Conservation (phyloP, 1,140 invertebrate genomes). For the Ostrea denselamellosa region DNA sequence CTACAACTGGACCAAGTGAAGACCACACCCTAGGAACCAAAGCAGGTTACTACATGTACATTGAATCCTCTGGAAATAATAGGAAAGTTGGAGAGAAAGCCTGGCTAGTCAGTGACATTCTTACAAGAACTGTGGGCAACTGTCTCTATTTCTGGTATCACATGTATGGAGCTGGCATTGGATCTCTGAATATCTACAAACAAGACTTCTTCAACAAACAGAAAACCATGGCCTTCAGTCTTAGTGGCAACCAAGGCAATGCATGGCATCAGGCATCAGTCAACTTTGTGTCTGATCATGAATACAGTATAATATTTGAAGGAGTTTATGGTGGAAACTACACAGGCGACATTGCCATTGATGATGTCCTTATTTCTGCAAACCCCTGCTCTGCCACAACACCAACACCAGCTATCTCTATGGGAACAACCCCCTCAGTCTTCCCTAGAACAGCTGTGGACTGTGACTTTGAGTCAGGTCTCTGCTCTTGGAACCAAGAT, state of each 20-base stretch:
- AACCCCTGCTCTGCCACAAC: conserved; percentile 77
- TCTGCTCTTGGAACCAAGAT: conserved; percentile 73
- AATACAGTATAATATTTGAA: conserved; percentile 82
- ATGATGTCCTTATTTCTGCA: conserved; percentile 82
- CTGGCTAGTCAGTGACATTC: conserved; percentile 71
- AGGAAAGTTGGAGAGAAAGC: conserved; percentile 64
- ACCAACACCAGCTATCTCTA: conserved; percentile 2
- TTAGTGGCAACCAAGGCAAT: conserved; percentile 71
- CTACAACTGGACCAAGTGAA: conserved; percentile 68
- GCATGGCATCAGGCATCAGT: conserved; percentile 67
- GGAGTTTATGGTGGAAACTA: conserved; percentile 83
- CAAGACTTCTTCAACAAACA: conserved; percentile 58
- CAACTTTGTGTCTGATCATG: conserved; percentile 45
- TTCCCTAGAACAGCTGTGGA: conserved; percentile 63
- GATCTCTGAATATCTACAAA: conserved; percentile 75
- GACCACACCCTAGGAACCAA: conserved; percentile 76
- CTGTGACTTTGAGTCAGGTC: conserved; percentile 74
- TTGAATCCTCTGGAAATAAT: conserved; percentile 68
- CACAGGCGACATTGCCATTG: conserved; percentile 87
- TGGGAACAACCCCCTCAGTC: conserved; percentile 37
- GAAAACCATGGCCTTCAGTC: conserved; percentile 61
- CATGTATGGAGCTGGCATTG: conserved; percentile 75
- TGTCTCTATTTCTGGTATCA: conserved; percentile 76
- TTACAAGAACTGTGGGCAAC: conserved; percentile 41
- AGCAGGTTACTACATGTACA: conserved; percentile 71